Conservation (phyloP, 2,888 invertebrate genomes). For the Cerastis rubricosa region DNA sequence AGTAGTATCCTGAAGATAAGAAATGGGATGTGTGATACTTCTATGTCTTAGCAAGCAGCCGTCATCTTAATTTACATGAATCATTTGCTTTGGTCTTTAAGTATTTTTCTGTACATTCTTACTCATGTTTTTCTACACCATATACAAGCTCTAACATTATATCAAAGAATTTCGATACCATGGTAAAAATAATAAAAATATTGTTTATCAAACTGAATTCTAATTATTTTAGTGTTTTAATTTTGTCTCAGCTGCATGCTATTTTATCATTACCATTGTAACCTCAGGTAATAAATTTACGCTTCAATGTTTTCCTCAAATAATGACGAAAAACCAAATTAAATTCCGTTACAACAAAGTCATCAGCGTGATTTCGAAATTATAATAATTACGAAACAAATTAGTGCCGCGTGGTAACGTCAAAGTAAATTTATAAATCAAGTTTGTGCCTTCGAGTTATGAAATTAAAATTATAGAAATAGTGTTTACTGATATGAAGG, state of each 20-base stretch:
- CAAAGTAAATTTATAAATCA: conserved; percentile 39
- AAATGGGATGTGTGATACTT: too few species aligned
- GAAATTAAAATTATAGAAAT: not conserved
- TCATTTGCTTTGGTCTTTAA: too few species aligned
- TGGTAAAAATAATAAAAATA: too few species aligned
- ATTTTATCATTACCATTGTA: not conserved
- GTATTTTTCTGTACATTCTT: too few species aligned
- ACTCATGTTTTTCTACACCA: too few species aligned
- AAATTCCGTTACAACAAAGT: conserved; percentile 42
- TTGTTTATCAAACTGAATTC: not conserved
- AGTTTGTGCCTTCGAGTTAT: conserved; percentile 17
- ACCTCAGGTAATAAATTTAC: not conserved
- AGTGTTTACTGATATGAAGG: not conserved
- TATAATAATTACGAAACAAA: conserved; percentile 46
- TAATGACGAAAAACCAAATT: conserved; percentile 23
- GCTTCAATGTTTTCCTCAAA: conserved; percentile 23
- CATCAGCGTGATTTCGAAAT: conserved; percentile 42
- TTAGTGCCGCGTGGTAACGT: conserved; percentile 24
- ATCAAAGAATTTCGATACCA: too few species aligned
- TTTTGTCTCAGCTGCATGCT: not conserved
- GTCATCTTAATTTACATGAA: too few species aligned
- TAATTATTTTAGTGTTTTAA: not conserved
- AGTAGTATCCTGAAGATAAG: too few species aligned
- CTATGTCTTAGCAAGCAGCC: too few species aligned
- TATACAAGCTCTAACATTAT: too few species aligned